Percentiles rank a stretch among this genome's conserved stretches.
phyloP scores from a whole-genome alignment of 2,888 invertebrate species.

The Idaea aversata region DNA sequence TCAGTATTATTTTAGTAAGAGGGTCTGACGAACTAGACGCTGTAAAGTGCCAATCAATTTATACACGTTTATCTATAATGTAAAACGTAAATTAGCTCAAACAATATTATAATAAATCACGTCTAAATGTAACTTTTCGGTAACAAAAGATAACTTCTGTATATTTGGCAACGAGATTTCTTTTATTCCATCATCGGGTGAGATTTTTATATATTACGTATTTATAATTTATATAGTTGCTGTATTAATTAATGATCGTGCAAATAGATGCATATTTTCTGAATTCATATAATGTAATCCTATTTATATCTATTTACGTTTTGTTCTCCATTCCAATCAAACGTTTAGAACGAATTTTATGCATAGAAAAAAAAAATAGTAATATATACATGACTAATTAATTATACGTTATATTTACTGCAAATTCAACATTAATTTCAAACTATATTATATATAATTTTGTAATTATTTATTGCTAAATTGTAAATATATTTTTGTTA shows the following conservation, averaged over 20 bases:
- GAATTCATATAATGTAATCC: not conserved
- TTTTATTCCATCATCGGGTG: not conserved
- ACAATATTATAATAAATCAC: not conserved
- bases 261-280: not conserved
- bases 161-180: not conserved
- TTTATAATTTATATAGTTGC: not conserved
- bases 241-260: not conserved
- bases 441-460: conserved; percentile 47
- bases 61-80: not conserved
- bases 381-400: not conserved
- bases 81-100: not conserved
- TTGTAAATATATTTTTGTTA: conserved; percentile 79
- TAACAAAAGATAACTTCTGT: conserved; percentile 14
- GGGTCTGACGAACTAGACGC: conserved; percentile 5
- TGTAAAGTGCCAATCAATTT: conserved; percentile 32
- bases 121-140: conserved; percentile 12
- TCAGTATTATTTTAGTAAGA: not conserved
- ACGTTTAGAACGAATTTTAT: conserved; percentile 45
- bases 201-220: not conserved
- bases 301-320: conserved; percentile 7
- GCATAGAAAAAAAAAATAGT: conserved; percentile 23
- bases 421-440: conserved; percentile 34
- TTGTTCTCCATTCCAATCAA: conserved; percentile 56
- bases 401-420: not conserved
- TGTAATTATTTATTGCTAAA: conserved; percentile 77